These are phyloP conservation scores for Dasypogon diadema DNA, from an alignment of 2,888 invertebrate species.

Conservation along the genomic window DNA sequence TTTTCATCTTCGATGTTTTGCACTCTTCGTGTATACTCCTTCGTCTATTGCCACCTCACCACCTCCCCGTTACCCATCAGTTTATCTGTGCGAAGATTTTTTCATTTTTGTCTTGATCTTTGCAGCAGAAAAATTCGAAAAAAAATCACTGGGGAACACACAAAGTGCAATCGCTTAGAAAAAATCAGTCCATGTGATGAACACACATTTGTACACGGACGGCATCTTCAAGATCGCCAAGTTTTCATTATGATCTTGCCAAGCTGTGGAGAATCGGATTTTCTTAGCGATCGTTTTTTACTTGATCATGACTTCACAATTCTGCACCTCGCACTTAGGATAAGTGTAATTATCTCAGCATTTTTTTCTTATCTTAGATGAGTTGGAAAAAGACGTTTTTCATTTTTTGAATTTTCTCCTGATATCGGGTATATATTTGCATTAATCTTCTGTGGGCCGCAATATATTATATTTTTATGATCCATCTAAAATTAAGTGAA, in stretches of 20 bases:
- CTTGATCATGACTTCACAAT: conserved; percentile 4
- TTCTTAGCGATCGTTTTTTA: background rate
- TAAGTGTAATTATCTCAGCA: background rate
- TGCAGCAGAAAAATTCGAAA: background rate
- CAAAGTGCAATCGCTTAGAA: conserved; percentile 37
- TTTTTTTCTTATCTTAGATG: background rate
- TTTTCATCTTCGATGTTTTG: conserved; percentile 36
- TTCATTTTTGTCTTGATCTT: background rate
- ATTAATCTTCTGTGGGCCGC: no score
- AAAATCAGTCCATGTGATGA: conserved; percentile 21
- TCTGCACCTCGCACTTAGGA: background rate
- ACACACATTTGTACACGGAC: conserved; percentile 1
- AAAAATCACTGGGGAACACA: conserved; percentile 28
- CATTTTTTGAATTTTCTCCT: no score
- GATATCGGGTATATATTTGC: no score
- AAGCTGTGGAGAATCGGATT: background rate
- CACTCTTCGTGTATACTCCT: conserved; percentile 6
- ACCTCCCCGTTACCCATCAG: background rate
- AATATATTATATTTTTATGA: no score
- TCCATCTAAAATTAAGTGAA: no score
- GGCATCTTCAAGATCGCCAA: conserved; percentile 3
- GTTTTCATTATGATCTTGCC: background rate
- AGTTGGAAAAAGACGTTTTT: background rate
- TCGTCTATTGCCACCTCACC: conserved; percentile 24
- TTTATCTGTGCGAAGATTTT: background rate